Base-by-base conservation (phyloP, 2,888 invertebrate genomes). In the Ophraella communa region DNA sequence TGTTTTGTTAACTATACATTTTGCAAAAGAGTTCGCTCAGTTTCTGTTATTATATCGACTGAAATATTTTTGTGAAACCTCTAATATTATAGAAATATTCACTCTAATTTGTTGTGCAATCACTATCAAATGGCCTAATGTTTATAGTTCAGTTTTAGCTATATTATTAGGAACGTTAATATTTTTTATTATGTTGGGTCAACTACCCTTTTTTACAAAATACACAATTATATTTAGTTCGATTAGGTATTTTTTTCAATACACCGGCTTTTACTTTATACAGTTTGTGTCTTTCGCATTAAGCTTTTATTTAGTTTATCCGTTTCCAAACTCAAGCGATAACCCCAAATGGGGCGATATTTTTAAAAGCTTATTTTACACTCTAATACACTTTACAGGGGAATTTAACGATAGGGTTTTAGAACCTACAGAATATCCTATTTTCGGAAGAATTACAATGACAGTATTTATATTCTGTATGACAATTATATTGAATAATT, bases 401-500 rank as follows among this genome's bases (percentile, higher is more conserved):
- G 72, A 73, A 56, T 72, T 74, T 54, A 68, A 71, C 20, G 74
- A 74, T 0, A 67, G 69, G 21, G 69, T 73, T 23, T 57, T 71
- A 14, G 54, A 71, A 14, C 70, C 72, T 4, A 49, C 54, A 18
- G 55, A 65, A 18, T 72, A 68, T 63, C 73, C 71, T 0, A 44
- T 74, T 27, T 75, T 74, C 55, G 71, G 73, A 2, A 66, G 74
- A 61, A 45, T 74, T 10, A 60, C 75, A 21, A 71, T 71, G 18
- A 73, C 71, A 3, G 30, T 73, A n/a, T 76, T 76, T 52, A 71
- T 74, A 24, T 71, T 76, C 52, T 73, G 71, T 27, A 74, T 76
- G 73, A 74, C 74, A 7, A 74, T 76, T 14, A 75, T 76, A 64
- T 57, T 76, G 21, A 73, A 76, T 30, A 76, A 76, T 66, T 49